phyloP scores from a whole-genome alignment of 2,888 invertebrate genomes.

The Metopia argyrocephala region DNA sequence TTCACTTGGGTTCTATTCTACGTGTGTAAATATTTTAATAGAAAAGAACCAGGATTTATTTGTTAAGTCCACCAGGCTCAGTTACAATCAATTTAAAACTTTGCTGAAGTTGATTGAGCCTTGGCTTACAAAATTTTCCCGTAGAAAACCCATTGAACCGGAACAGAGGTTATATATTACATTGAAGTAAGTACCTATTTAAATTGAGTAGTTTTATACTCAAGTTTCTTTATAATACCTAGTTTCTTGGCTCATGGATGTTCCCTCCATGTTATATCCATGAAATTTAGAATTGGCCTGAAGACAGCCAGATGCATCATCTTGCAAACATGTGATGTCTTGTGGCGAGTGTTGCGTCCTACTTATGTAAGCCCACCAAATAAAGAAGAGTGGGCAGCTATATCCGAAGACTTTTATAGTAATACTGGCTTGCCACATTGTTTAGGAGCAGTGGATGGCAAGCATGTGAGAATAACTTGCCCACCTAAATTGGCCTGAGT shows the following conservation, averaged over 20 bases:
- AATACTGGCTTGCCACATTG: constrained; percentile 5
- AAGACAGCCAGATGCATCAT: background rate
- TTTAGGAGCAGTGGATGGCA: background rate
- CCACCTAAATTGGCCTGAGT: no score
- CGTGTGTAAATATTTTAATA: constrained; percentile 8
- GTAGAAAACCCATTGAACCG: no score
- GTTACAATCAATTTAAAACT: background rate
- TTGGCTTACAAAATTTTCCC: no score
- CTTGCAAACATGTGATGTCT: background rate
- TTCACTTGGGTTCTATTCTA: constrained; percentile 10
- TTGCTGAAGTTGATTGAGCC: background rate
- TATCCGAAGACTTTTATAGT: background rate
- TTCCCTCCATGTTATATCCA: background rate
- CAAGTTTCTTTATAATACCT: no score
- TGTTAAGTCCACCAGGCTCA: constrained; percentile 1
- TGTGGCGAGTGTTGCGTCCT: background rate
- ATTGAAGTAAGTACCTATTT: no score
- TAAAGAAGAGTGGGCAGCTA: background rate
- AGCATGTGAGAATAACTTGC: background rate
- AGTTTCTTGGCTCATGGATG: background rate
- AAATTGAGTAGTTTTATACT: no score
- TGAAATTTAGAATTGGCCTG: constrained; percentile 5
- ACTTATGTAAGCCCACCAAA: background rate
- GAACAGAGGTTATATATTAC: no score
- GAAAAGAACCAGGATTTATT: constrained; percentile 8